phyloP scores from a whole-genome alignment of 2,888 invertebrate species.

The Sialis lutaria region DNA sequence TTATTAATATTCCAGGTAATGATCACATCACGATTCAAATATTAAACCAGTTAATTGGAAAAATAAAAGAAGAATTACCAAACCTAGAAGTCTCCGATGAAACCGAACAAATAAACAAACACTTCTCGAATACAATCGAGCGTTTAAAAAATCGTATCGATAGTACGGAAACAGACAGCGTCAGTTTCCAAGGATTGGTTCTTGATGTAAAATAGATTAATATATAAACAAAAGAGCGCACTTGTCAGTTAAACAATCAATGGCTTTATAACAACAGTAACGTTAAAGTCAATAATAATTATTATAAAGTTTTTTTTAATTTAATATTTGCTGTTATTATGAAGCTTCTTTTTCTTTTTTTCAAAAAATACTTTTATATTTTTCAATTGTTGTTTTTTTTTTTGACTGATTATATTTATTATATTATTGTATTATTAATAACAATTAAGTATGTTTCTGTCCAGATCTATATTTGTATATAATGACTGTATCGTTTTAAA shows the following conservation, averaged over 20 bases:
- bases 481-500: too few relatives aligned
- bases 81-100: constrained; percentile 90
- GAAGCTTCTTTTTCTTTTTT: too few relatives aligned
- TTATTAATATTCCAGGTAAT: constrained; percentile 11
- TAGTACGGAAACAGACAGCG: constrained; percentile 43
- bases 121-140: constrained; percentile 79
- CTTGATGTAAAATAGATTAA: constrained; percentile 19
- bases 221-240: not conserved
- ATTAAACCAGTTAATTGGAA: constrained; percentile 61
- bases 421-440: too few relatives aligned
- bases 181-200: constrained; percentile 45
- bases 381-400: too few relatives aligned
- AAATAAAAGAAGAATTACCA: constrained; percentile 84
- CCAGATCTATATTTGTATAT: too few relatives aligned
- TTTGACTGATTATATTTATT: too few relatives aligned
- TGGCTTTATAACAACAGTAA: too few relatives aligned
- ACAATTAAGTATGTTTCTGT: too few relatives aligned
- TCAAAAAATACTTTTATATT: too few relatives aligned
- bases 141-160: constrained; percentile 58
- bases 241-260: too few relatives aligned
- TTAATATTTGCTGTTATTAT: too few relatives aligned
- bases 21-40: constrained; percentile 24
- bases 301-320: too few relatives aligned
- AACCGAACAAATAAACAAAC: constrained; percentile 90
- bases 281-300: not conserved